A percentile compares a stretch with the other conserved stretches of the same genome.
Conservation (phyloP, 2,888 invertebrate species). For the Lasioglossum lativentre region DNA sequence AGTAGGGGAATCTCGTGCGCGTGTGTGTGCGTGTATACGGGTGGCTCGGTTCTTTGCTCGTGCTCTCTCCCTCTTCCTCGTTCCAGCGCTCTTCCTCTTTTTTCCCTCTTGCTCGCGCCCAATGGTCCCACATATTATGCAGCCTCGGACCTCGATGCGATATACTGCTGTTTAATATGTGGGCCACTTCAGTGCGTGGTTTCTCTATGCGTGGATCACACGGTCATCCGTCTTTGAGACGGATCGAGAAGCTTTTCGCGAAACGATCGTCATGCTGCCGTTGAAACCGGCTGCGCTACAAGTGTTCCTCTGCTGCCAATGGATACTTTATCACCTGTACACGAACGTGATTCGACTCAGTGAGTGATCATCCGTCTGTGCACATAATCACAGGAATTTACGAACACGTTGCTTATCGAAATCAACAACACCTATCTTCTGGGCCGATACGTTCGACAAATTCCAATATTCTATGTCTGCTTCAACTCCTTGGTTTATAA, state of each 20-base stretch:
- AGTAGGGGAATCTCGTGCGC: constrained; percentile 43
- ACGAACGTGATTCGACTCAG: constrained; percentile 71
- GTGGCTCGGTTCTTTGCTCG: background rate
- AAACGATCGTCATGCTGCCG: constrained; percentile 41
- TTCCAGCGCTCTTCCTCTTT: constrained; percentile 26
- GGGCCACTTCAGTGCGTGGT: constrained; percentile 72
- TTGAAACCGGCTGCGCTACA: constrained; percentile 44
- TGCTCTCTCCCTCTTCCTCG: constrained; percentile 31
- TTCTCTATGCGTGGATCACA: constrained; percentile 64
- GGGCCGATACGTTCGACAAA: background rate
- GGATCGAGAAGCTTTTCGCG: constrained; percentile 6
- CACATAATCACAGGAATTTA: background rate
- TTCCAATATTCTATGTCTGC: background rate
- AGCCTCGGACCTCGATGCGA: constrained; percentile 42
- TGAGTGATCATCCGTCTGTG: constrained; percentile 61
- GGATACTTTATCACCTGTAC: constrained; percentile 72
- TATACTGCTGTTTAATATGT: constrained; percentile 71
- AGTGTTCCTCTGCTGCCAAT: constrained; percentile 65
- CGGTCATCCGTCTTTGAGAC: constrained; percentile 40
- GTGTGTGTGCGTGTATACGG: background rate
- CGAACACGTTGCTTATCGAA: background rate
- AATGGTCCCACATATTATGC: constrained; percentile 62
- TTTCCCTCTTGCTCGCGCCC: constrained; percentile 30
- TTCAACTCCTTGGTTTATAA: background rate
- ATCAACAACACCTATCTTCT: background rate